Evolutionary conservation across 2,113 vertebrate genomes (phyloP).

Genomic region (Salvelinus alpinus): DNA sequence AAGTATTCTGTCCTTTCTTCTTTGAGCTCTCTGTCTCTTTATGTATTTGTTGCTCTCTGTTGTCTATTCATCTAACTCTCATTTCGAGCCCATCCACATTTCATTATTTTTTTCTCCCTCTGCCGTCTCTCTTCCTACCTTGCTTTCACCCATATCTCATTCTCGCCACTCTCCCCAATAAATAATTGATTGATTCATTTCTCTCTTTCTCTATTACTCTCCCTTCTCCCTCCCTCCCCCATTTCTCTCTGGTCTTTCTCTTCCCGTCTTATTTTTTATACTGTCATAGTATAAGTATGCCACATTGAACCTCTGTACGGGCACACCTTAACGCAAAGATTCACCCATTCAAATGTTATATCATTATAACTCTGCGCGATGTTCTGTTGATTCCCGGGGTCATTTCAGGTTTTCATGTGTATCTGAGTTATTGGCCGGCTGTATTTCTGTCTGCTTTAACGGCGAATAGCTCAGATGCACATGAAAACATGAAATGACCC

Average conservation of each 20-base stretch:
- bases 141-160: background rate
- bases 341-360: no score
- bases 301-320: background rate
- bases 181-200: constrained; percentile 29
- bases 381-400: no score
- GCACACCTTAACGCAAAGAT: background rate
- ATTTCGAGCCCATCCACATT: background rate
- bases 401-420: no score
- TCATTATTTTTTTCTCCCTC: background rate
- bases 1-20: constrained; percentile 4
- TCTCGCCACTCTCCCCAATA: background rate
- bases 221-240: background rate
- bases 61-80: background rate
- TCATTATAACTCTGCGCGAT: no score
- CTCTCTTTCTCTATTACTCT: background rate
- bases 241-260: constrained; percentile 19
- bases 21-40: background rate
- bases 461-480: background rate
- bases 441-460: background rate
- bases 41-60: background rate
- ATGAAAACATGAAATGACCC: no score
- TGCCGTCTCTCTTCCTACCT: background rate
- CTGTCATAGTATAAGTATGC: background rate
- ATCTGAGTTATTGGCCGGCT: no score
- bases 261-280: background rate